Conservation (phyloP, 2,797 vertebrate species). For the Microtus agrestis region DNA sequence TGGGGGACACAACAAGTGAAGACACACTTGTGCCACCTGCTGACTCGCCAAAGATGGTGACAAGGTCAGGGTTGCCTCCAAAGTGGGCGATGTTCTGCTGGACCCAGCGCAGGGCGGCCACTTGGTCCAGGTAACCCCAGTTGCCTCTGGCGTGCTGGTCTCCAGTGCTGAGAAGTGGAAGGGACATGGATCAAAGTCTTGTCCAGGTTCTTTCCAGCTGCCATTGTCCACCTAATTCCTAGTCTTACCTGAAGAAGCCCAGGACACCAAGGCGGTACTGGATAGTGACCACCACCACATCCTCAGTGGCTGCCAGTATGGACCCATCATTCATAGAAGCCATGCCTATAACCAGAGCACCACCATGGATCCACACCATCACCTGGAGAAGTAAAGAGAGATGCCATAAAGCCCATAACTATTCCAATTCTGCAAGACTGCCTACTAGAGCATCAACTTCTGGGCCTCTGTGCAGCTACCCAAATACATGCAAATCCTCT, state of each 20-base stretch:
- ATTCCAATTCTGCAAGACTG: conserved; percentile 81
- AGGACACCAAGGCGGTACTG: not conserved
- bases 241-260: conserved; percentile 79
- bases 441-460: not conserved
- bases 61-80: conserved; percentile 84
- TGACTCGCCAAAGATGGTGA: conserved; percentile 91
- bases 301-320: not conserved
- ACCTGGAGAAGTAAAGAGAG: not conserved
- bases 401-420: not conserved
- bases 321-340: conserved; percentile 20
- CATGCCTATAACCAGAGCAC: not conserved
- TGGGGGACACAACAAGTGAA: conserved; percentile 86
- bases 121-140: conserved; percentile 92
- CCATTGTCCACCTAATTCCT: conserved; percentile 59
- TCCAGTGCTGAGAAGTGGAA: conserved; percentile 87
- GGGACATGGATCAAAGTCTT: not conserved
- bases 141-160: conserved; percentile 89
- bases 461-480: not conserved
- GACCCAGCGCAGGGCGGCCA: conserved; percentile 91
- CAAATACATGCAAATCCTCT: not conserved
- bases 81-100: conserved; percentile 90
- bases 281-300: not conserved
- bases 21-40: conserved; percentile 90
- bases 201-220: not conserved
- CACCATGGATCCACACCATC: conserved; percentile 28